phyloP scores from a whole-genome alignment of 2,113 vertebrate genomes.

The Gorsachius goisagi region DNA sequence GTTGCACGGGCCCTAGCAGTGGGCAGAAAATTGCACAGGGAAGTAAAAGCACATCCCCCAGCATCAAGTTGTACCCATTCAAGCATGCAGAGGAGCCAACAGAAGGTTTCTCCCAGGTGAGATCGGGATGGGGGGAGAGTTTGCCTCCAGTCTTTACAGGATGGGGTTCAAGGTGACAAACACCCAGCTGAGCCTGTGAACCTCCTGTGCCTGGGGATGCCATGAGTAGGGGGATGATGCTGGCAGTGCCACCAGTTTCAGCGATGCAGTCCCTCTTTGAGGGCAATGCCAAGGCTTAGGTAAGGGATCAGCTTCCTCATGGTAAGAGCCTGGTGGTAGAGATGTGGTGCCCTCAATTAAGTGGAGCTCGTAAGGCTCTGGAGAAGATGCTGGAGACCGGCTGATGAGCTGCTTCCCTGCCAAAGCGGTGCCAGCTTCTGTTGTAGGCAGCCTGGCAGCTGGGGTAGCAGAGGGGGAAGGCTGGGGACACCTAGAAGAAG shows the following conservation, averaged over 20 bases:
- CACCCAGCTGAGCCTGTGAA: background rate
- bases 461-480: background rate
- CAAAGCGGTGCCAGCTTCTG: background rate
- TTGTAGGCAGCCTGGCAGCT: background rate
- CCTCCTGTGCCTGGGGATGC: background rate
- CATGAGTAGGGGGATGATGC: background rate
- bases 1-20: background rate
- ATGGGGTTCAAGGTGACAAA: background rate
- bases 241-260: background rate
- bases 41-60: background rate
- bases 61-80: background rate
- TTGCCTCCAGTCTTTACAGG: background rate
- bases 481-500: background rate
- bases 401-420: background rate
- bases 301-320: background rate
- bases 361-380: background rate
- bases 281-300: background rate
- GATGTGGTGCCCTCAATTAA: background rate
- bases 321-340: background rate
- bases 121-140: background rate
- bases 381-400: background rate
- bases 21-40: background rate
- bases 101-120: background rate
- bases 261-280: background rate
- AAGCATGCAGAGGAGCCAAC: rapidly evolving